Percentiles rank a stretch among this genome's conserved stretches.
phyloP scores from a whole-genome alignment of 1,140 invertebrate genomes.

The Daktulosphaira vitifoliae region DNA sequence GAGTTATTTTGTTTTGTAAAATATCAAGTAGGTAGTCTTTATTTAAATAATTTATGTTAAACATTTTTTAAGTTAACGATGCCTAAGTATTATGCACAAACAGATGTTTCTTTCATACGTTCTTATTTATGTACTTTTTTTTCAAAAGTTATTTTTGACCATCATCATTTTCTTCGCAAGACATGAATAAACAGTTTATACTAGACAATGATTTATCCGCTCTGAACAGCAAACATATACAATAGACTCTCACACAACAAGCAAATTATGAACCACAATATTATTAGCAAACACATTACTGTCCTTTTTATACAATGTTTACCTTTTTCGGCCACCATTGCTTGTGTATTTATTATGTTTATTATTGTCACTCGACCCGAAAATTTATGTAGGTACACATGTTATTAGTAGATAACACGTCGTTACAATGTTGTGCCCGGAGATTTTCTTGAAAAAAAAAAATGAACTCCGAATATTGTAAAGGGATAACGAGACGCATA shows the following conservation, averaged over 20 bases:
- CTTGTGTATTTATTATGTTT: slow-evolving; percentile 4
- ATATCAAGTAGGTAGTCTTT: no score
- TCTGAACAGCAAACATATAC: neutral
- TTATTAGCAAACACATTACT: neutral
- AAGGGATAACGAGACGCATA: no score
- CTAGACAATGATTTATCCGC: slow-evolving; percentile 11
- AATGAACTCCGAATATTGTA: no score
- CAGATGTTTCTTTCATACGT: slow-evolving; percentile 23
- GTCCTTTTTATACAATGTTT: slow-evolving; percentile 8
- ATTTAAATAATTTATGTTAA: slow-evolving; percentile 20
- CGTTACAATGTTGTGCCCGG: neutral
- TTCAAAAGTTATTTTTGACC: neutral
- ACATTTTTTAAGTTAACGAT: no score
- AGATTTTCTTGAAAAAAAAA: no score
- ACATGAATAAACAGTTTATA: slow-evolving; percentile 25
- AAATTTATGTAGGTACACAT: neutral
- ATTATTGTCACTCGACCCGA: slow-evolving; percentile 28
- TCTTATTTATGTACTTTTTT: no score
- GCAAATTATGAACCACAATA: slow-evolving; percentile 20
- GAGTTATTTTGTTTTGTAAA: no score
- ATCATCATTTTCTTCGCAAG: neutral
- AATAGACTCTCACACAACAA: slow-evolving; percentile 21
- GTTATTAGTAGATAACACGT: slow-evolving; percentile 15
- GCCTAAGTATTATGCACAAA: slow-evolving; percentile 15
- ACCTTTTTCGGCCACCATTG: slow-evolving; percentile 5